Evolutionary conservation across 2,797 vertebrate genomes (phyloP).

Genomic region (Jordanella pulchra): DNA sequence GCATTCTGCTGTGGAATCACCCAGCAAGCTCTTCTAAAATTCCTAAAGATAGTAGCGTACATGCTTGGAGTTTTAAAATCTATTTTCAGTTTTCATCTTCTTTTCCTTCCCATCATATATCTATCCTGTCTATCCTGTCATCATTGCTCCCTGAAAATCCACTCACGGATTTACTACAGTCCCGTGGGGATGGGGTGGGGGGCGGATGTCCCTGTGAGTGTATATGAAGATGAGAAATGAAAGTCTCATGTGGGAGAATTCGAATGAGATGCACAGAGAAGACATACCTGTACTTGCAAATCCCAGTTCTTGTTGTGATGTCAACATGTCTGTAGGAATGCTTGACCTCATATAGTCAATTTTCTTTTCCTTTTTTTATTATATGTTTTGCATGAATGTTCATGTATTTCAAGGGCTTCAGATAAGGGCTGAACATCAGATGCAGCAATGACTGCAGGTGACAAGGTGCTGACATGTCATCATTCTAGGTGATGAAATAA

Average conservation of each 20-base stretch:
- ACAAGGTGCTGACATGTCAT: slow-evolving; percentile 26
- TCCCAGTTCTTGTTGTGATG: not conserved
- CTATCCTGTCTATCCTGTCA: slow-evolving; percentile 67
- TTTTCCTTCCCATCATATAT: slow-evolving; percentile 63
- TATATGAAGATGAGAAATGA: slow-evolving; percentile 62
- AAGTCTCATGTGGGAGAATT: slow-evolving; percentile 21
- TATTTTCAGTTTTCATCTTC: slow-evolving; percentile 71
- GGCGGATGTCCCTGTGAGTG: slow-evolving; percentile 38
- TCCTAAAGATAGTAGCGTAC: slow-evolving; percentile 38
- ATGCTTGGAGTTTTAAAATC: slow-evolving; percentile 61
- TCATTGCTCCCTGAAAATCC: slow-evolving; percentile 62
- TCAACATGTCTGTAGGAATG: not conserved
- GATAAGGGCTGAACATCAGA: slow-evolving; percentile 28
- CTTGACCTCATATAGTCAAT: not conserved
- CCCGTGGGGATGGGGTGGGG: slow-evolving; percentile 32
- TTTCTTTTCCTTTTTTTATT: not conserved
- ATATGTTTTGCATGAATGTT: slow-evolving; percentile 1
- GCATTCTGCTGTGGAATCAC: slow-evolving; percentile 12
- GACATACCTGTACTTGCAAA: slow-evolving; percentile 3
- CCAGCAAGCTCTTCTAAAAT: slow-evolving; percentile 2
- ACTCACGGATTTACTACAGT: slow-evolving; percentile 60
- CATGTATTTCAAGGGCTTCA: slow-evolving; percentile 18
- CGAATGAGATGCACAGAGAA: slow-evolving; percentile 1
- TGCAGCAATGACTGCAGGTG: slow-evolving; percentile 5
- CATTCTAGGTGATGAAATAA: slow-evolving; percentile 21